These are phyloP conservation scores for Laupala kohalensis DNA, from an alignment of 1,140 invertebrate species.

Conservation along the genomic window DNA sequence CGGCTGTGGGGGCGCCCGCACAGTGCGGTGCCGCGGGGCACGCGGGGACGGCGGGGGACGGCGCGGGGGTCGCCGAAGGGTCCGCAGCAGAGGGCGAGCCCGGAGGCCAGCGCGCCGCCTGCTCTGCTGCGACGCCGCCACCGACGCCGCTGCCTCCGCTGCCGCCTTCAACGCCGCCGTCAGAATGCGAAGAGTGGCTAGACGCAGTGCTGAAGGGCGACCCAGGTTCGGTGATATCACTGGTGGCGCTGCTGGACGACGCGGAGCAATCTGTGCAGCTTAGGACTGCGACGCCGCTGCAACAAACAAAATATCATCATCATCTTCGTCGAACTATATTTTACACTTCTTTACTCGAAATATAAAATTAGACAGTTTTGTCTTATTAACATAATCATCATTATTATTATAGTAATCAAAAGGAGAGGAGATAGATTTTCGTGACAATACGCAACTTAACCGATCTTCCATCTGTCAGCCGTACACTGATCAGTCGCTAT, in stretches of 20 bases:
- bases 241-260: constrained; percentile 38
- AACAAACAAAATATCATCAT: constrained; percentile 24
- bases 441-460: no score
- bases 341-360: no score
- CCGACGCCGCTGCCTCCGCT: not conserved
- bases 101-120: not conserved
- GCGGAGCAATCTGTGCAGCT: constrained; percentile 32
- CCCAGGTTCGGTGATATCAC: constrained; percentile 65
- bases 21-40: not conserved
- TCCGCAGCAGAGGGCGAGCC: not conserved
- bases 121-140: not conserved
- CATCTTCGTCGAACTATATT: not conserved
- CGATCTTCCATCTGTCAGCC: no score
- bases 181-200: constrained; percentile 10
- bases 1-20: not conserved
- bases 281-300: constrained; percentile 55
- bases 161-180: constrained; percentile 26
- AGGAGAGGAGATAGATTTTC: no score
- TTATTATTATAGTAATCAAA: no score
- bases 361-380: no score
- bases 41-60: not conserved
- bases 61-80: not conserved
- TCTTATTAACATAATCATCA: no score
- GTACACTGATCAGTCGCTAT: no score
- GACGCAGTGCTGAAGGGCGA: constrained; percentile 55